A percentile compares a stretch with the other conserved stretches of the same genome.
These are phyloP conservation scores for Galemys pyrenaicus DNA, from an alignment of 2,113 vertebrate genomes.

Conservation along the genomic window DNA sequence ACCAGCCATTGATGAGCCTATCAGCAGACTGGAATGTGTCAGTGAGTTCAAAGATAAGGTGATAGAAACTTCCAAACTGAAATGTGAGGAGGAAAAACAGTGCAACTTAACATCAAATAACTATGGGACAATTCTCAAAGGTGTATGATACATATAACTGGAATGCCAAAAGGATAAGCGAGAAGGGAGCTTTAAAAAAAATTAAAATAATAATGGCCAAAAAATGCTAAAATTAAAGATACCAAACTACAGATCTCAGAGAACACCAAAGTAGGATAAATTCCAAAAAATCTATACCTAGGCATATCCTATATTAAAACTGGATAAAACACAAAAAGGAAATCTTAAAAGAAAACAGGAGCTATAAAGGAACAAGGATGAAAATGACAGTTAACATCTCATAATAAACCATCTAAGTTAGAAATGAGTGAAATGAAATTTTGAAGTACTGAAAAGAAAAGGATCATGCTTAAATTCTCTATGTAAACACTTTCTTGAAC, in stretches of 20 bases:
- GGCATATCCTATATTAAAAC: neutral
- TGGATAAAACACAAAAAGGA: neutral
- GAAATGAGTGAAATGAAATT: neutral
- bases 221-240: constrained; percentile 2
- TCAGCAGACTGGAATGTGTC: neutral
- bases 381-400: neutral
- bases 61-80: constrained; percentile 3
- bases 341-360: neutral
- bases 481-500: neutral
- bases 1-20: neutral
- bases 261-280: neutral
- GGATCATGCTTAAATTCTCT: neutral
- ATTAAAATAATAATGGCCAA: neutral
- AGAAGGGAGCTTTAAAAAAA: neutral
- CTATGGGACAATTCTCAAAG: neutral
- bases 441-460: neutral
- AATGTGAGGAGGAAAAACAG: neutral
- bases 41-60: neutral
- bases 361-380: neutral
- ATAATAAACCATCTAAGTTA: neutral
- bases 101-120: constrained; percentile 5
- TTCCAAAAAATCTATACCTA: neutral
- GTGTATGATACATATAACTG: neutral
- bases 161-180: neutral
- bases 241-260: neutral